Evolutionary conservation across 2,797 vertebrate genomes (phyloP).

Genomic region (Bradypodion pumilum): DNA sequence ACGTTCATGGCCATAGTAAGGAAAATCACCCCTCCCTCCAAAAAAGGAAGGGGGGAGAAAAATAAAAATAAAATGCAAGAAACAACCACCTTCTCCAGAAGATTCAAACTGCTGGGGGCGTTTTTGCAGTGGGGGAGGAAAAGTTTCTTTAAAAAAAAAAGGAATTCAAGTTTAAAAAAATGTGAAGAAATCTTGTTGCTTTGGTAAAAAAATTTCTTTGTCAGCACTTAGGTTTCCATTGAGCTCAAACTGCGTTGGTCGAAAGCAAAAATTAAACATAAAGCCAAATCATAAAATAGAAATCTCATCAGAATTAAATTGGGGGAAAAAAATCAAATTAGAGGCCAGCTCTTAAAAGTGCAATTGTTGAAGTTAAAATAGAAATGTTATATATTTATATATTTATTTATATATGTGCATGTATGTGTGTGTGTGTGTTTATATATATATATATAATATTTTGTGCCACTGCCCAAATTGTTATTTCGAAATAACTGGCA

Average conservation of each 20-base stretch:
- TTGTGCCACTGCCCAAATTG: constrained; percentile 74
- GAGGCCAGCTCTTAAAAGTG: constrained; percentile 81
- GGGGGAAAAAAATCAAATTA: constrained; percentile 77
- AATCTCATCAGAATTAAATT: constrained; percentile 74
- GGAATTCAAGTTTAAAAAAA: constrained; percentile 75
- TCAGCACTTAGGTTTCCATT: constrained; percentile 80
- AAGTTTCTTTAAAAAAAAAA: constrained; percentile 62
- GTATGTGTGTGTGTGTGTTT: background rate
- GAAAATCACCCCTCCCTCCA: constrained; percentile 41
- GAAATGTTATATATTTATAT: constrained; percentile 64
- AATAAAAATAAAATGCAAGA: constrained; percentile 56
- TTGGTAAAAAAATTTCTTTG: constrained; percentile 78
- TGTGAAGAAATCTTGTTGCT: constrained; percentile 75
- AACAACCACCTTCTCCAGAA: constrained; percentile 63
- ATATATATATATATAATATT: constrained; percentile 46
- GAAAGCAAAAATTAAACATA: constrained; percentile 77
- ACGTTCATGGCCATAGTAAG: constrained; percentile 88
- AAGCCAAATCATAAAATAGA: constrained; percentile 81
- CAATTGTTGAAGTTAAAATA: constrained; percentile 77
- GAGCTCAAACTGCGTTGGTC: constrained; percentile 74
- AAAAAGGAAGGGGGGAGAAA: constrained; percentile 56
- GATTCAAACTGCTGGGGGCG: constrained; percentile 53
- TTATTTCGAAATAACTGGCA: constrained; percentile 77
- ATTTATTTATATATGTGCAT: background rate
- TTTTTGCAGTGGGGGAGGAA: constrained; percentile 67